Evolutionary conservation across 1,140 invertebrate species (phyloP), one percentile per base, ranked within the genome.

Genomic region (Neuroterus valhalla): DNA sequence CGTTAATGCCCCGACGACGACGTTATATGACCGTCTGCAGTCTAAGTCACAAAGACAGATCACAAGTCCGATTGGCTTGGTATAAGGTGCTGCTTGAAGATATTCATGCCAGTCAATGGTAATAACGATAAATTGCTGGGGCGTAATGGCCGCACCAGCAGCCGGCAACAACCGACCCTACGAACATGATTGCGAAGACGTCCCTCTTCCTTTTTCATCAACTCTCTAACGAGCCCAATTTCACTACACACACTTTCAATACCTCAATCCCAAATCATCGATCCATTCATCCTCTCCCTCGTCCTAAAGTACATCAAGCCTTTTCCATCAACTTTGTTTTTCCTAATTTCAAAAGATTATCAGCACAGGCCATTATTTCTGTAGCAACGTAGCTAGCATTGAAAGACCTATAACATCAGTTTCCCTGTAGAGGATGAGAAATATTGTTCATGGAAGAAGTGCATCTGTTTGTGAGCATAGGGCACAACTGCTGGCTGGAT

Each of bases 91-190:
- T 79, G 62, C 83, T 71, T 82, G 73, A 78, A 81, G 82, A 86
- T 86, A 87, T 87, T 87, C 84, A 82, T 87, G 82, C 81, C 76
- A 83, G 83, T 85, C 85, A 82, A 80, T 79, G 84, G 85, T 85
- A 86, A 86, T 86, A 86, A 86, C 86, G 82, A 87, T 87, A 86
- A 87, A 87, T 86, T 85, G 84, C 81, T 77, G 69, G 80, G 76
- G 76, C 84, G 78, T 86, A 86, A 87, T 86, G 84, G 78, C 76
- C 75, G 77, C 66, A 70, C 71, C 77, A 69, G 75, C 73, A 68
- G 67, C 71, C 46, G 44, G 78, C 75, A 73, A 77, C 62, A 66
- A 46, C 55, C 70, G 69, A 46, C 55, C 70, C 66, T 50, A 48
- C 72, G 66, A 75, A 78, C 78, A 70, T 52, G 72, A 62, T 46